Evolutionary conservation across 2,888 invertebrate genomes (phyloP).

Genomic region (Anarsia innoxiella): DNA sequence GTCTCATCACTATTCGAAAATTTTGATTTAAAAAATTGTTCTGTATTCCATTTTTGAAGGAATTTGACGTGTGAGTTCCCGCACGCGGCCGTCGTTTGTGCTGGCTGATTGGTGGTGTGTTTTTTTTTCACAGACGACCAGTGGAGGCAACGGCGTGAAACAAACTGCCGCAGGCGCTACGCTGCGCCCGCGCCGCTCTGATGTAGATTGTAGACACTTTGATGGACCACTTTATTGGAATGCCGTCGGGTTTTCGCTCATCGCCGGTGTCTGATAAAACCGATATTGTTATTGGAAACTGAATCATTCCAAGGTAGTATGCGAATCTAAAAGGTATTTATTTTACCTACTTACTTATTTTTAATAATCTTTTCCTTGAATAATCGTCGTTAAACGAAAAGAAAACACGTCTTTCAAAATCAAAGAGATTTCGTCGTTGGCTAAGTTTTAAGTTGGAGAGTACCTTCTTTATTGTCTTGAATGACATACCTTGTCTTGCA

Average conservation of each 20-base stretch:
- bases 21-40: conserved; percentile 8
- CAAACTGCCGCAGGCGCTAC: conserved; percentile 35
- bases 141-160: conserved; percentile 33
- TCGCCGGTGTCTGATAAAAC: conserved; percentile 19
- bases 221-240: conserved; percentile 29
- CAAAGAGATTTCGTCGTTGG: too few relatives aligned
- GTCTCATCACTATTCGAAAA: conserved; percentile 15
- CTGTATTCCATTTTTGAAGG: conserved; percentile 17
- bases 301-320: conserved; percentile 8
- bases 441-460: too few relatives aligned
- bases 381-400: too few relatives aligned
- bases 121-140: conserved; percentile 41
- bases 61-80: too few relatives aligned
- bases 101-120: not conserved
- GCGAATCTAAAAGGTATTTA: too few relatives aligned
- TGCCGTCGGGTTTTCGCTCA: conserved; percentile 39
- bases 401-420: too few relatives aligned
- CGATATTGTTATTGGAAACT: conserved; percentile 15
- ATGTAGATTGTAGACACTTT: conserved; percentile 13
- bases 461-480: too few relatives aligned
- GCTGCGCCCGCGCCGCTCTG: not conserved
- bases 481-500: too few relatives aligned
- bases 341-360: too few relatives aligned
- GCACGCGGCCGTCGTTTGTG: not conserved
- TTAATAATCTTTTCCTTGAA: too few relatives aligned